phyloP scores from a whole-genome alignment of 1,140 invertebrate species.

The Pectinophora gossypiella region DNA sequence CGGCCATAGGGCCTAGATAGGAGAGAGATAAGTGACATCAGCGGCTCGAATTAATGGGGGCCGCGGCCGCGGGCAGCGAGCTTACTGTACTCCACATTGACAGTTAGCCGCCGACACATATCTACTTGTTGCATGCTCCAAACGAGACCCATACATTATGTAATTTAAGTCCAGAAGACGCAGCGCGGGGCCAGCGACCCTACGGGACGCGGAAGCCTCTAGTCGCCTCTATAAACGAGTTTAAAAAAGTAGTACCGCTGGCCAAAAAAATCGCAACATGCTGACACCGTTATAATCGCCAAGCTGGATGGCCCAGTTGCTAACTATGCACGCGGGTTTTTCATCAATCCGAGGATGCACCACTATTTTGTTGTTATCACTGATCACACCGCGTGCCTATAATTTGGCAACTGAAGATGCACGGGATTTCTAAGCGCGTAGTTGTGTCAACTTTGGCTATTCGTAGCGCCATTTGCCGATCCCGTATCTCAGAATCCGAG shows the following conservation, averaged over 20 bases:
- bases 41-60: constrained; percentile 73
- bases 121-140: constrained; percentile 75
- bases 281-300: constrained; percentile 76
- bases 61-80: constrained; percentile 69
- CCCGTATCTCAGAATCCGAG: constrained; percentile 67
- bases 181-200: constrained; percentile 68
- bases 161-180: constrained; percentile 74
- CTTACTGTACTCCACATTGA: constrained; percentile 76
- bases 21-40: constrained; percentile 74
- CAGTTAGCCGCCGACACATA: constrained; percentile 75
- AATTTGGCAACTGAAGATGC: constrained; percentile 59
- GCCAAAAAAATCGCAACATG: constrained; percentile 77
- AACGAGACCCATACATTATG: constrained; percentile 74
- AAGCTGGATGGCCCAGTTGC: constrained; percentile 74
- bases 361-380: constrained; percentile 61
- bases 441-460: constrained; percentile 74
- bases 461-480: constrained; percentile 75
- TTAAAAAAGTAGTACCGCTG: constrained; percentile 76
- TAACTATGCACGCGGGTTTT: constrained; percentile 60
- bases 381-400: constrained; percentile 58
- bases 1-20: constrained; percentile 73
- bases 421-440: constrained; percentile 74
- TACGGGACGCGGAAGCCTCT: constrained; percentile 74
- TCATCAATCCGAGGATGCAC: constrained; percentile 65
- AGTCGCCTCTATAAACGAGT: constrained; percentile 75